phyloP scores from a whole-genome alignment of 2,888 invertebrate genomes.

The Apamea anceps region DNA sequence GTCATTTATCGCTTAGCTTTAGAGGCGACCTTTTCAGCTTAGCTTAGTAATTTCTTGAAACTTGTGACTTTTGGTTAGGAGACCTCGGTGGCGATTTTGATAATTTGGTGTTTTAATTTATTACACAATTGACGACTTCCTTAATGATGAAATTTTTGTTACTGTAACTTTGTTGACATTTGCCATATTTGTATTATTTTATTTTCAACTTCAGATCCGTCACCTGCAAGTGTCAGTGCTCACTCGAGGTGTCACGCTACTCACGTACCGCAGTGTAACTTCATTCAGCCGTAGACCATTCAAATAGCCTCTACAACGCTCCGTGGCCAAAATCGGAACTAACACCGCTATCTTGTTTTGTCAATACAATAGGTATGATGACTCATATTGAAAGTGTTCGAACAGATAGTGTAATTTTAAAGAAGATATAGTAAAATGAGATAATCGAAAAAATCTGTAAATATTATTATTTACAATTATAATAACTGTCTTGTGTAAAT shows the following conservation, averaged over 20 bases:
- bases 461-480: no score
- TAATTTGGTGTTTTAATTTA: neutral
- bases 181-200: no score
- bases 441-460: no score
- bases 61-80: neutral
- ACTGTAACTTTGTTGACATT: no score
- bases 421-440: no score
- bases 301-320: neutral
- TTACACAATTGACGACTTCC: neutral
- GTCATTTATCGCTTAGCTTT: conserved; percentile 37
- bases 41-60: neutral
- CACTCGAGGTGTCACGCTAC: neutral
- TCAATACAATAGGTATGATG: no score
- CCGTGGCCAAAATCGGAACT: no score
- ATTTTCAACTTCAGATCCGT: conserved; percentile 88
- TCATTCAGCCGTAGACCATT: neutral
- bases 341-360: no score
- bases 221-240: conserved; percentile 79
- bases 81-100: neutral
- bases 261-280: conserved; percentile 7
- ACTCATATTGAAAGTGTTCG: no score
- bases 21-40: neutral
- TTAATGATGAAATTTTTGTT: no score
- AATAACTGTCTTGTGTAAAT: no score
- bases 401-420: no score